Conservation (phyloP, 2,113 vertebrate genomes). For the Trinectes maculatus region DNA sequence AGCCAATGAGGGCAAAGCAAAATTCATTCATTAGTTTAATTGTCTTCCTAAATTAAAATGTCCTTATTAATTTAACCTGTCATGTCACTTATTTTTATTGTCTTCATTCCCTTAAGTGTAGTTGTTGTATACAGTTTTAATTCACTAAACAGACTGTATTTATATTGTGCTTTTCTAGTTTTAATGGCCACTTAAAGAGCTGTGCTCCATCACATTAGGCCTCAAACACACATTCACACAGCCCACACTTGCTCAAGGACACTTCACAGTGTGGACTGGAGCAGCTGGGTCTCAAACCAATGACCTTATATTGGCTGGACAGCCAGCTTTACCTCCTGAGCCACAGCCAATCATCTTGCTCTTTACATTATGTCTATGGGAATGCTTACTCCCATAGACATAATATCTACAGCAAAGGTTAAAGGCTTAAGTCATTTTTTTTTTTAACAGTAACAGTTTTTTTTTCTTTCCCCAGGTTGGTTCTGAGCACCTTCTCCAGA, state of each 20-base stretch:
- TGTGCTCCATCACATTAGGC: neutral
- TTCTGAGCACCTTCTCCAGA: conserved; percentile 81
- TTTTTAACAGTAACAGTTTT: neutral
- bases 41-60: neutral
- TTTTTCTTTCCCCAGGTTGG: conserved; percentile 77
- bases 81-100: neutral
- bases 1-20: neutral
- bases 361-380: neutral
- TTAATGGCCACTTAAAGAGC: neutral
- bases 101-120: neutral
- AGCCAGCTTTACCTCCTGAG: neutral
- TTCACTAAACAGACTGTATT: neutral
- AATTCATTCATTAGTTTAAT: conserved; percentile 20
- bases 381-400: no score
- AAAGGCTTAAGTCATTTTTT: neutral
- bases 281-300: neutral
- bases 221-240: neutral
- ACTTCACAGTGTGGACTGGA: neutral
- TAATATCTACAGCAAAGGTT: neutral
- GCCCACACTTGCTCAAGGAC: neutral
- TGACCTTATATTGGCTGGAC: neutral
- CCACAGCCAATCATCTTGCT: neutral
- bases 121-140: neutral
- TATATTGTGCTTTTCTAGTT: neutral
- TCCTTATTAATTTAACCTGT: neutral